Evolutionary conservation across 1,140 invertebrate species (phyloP), one percentile per base, ranked within the genome.

Genomic region (Zophobas morio): DNA sequence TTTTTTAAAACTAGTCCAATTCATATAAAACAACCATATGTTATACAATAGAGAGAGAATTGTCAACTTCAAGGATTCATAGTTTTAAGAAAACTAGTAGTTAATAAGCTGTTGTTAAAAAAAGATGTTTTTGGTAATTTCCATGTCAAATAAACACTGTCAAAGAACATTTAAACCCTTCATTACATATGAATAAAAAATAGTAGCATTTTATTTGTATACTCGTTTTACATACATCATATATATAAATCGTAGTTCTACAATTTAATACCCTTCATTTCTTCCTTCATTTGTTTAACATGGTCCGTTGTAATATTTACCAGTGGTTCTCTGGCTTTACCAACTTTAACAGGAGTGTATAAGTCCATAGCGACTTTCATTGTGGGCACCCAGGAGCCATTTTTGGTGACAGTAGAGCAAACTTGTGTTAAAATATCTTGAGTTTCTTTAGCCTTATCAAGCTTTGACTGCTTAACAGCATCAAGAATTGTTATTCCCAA

Each of bases 281-380:
- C 2, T 1, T n/a, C 51, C 42, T 76, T 66, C 70, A 81, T 74
- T 57, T 78, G 75, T 34, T 54, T 74, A 5, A 79, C 76, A 66
- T 86, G 83, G 53, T 85, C 81, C 8, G 76, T 37, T 6, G 85
- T 83, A 0, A 91, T 79, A 57, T 86, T 77, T 40, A 78, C 81
- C 1, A 89, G 84, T 0, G 92, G 92, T 32, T 88, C 77, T n/a
- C 91, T 87, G 5, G 89, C 88, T 33, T 88, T 88, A 2, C 92
- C 92, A 60, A 90, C 86, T 57, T 91, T 87, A 5, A 93, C 86
- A 0, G 88, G 88, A 1, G 90, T 90, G 0, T 89, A 81, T 0
- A 90, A 78, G 78, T 88, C 86, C 92, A 93, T 93, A 4, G 90
- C 91, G 32, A 85, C 84, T 85, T 93, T 93, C 91, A 93, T 92